Percentiles rank a stretch among this genome's conserved stretches.
These are phyloP conservation scores for Epinephelus cyanopodus DNA, from an alignment of 2,113 vertebrate genomes.

Conservation along the genomic window DNA sequence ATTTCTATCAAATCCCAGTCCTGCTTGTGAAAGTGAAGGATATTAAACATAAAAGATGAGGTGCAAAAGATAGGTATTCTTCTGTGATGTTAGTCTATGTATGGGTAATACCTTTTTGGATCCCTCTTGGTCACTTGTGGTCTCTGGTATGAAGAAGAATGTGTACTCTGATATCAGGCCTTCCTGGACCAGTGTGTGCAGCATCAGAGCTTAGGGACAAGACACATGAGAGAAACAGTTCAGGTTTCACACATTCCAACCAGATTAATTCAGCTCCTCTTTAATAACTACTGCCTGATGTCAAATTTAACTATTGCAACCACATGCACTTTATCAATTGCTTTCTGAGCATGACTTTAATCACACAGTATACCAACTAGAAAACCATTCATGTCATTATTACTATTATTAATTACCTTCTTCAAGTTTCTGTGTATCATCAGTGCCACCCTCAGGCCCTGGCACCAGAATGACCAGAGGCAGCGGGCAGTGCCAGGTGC, in stretches of 20 bases:
- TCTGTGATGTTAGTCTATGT: not conserved
- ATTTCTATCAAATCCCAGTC: not conserved
- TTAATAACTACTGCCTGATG: not conserved
- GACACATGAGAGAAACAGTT: slow-evolving; percentile 18
- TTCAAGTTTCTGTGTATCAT: slow-evolving; percentile 64
- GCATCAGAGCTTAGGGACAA: slow-evolving; percentile 87
- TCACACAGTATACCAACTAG: not conserved
- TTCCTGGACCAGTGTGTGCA: slow-evolving; percentile 88
- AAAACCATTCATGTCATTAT: not conserved
- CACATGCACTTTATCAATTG: not conserved
- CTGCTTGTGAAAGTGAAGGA: not conserved
- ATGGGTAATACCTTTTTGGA: slow-evolving; percentile 85
- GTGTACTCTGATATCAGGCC: slow-evolving; percentile 90
- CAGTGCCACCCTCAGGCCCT: slow-evolving; percentile 6
- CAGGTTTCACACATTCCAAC: not conserved
- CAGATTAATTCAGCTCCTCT: not conserved
- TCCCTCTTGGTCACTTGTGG: slow-evolving; percentile 87
- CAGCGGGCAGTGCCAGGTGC: slow-evolving; percentile 87
- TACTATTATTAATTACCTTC: slow-evolving; percentile 69
- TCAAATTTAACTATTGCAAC: not conserved
- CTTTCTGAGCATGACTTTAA: not conserved
- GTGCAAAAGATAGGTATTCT: not conserved
- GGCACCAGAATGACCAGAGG: slow-evolving; percentile 90
- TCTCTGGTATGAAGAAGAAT: slow-evolving; percentile 87
- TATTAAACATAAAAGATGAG: not conserved